phyloP scores from a whole-genome alignment of 2,797 vertebrate species.

The Jordanella pulchra region DNA sequence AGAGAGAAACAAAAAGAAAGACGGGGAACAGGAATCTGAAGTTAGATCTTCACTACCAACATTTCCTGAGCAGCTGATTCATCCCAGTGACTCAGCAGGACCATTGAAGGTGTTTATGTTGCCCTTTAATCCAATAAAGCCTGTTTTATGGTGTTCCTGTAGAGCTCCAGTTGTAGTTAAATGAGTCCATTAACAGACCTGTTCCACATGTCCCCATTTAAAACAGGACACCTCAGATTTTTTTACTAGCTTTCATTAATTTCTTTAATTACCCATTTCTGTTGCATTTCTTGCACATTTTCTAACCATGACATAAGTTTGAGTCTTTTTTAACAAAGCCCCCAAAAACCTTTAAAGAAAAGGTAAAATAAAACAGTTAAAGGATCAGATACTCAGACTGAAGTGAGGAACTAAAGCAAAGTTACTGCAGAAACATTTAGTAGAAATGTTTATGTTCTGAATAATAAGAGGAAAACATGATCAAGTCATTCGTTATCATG shows the following conservation, averaged over 20 bases:
- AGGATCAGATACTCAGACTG: too few relatives aligned
- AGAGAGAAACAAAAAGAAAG: conserved; percentile 9
- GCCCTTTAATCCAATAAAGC: conserved; percentile 29
- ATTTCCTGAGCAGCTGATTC: conserved; percentile 29
- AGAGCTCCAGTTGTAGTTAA: background rate
- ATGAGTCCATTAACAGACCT: background rate
- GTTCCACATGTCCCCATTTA: background rate
- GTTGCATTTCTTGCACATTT: too few relatives aligned
- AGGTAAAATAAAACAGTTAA: too few relatives aligned
- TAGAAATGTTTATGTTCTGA: too few relatives aligned
- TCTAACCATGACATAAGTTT: too few relatives aligned
- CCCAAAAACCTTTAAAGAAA: too few relatives aligned
- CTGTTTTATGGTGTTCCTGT: conserved; percentile 24
- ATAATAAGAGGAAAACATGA: too few relatives aligned
- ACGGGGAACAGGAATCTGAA: conserved; percentile 1
- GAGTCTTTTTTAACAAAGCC: too few relatives aligned
- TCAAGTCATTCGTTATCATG: too few relatives aligned
- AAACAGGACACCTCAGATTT: background rate
- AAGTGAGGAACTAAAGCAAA: too few relatives aligned
- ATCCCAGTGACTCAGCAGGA: conserved; percentile 21
- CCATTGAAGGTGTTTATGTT: conserved; percentile 33
- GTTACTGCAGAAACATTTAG: too few relatives aligned
- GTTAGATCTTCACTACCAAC: background rate
- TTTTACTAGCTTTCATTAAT: background rate
- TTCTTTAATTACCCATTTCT: background rate